These are phyloP conservation scores for Drosophila neonasuta DNA, from an alignment of 2,888 invertebrate genomes.

Conservation along the genomic window DNA sequence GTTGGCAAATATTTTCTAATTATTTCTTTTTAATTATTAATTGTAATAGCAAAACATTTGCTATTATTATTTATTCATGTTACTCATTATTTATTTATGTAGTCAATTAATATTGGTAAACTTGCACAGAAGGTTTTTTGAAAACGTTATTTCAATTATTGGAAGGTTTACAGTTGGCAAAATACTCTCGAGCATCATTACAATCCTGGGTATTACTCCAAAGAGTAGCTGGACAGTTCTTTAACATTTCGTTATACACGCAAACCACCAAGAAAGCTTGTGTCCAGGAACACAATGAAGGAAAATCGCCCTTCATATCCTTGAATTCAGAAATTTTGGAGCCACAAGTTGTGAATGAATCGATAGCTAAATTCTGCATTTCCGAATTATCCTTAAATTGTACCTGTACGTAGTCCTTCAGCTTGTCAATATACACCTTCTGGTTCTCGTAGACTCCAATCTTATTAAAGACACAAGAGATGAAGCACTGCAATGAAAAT, in stretches of 20 bases:
- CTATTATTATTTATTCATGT: too few relatives aligned
- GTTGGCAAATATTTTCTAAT: too few relatives aligned
- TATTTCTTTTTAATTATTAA: too few relatives aligned
- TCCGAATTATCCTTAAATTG: conserved; percentile 38
- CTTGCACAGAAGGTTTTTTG: too few relatives aligned
- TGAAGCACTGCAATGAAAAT: conserved; percentile 54
- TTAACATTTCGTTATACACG: conserved; percentile 40
- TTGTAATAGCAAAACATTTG: too few relatives aligned
- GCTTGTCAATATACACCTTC: conserved; percentile 45
- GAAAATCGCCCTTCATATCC: conserved; percentile 36
- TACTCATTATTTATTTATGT: too few relatives aligned
- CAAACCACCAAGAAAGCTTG: conserved; percentile 58
- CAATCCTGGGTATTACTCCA: conserved; percentile 65
- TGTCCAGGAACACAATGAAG: conserved; percentile 42
- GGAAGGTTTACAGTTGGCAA: conserved; percentile 55
- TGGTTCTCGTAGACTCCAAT: conserved; percentile 58
- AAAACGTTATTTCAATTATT: not conserved
- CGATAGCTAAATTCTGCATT: conserved; percentile 44
- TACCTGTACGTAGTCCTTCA: conserved; percentile 44
- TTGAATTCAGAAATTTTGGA: conserved; percentile 44
- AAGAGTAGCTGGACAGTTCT: conserved; percentile 59
- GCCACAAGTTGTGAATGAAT: conserved; percentile 63
- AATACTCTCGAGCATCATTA: conserved; percentile 50
- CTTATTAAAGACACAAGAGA: conserved; percentile 69
- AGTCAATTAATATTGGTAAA: too few relatives aligned